phyloP scores from a whole-genome alignment of 2,797 vertebrate genomes.

The Acanthurus lineatus region DNA sequence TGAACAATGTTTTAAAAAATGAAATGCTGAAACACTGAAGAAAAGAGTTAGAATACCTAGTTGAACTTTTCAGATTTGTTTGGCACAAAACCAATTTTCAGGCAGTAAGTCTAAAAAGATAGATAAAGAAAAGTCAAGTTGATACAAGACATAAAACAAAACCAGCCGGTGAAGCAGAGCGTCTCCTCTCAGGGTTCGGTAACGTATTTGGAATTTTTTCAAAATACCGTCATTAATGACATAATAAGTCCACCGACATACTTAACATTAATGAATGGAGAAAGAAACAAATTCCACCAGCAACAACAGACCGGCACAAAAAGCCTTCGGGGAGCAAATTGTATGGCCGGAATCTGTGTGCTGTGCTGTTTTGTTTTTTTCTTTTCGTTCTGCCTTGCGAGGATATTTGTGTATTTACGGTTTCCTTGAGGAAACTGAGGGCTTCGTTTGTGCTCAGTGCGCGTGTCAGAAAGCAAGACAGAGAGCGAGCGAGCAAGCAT shows the following conservation, averaged over 20 bases:
- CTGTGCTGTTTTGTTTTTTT: slow-evolving; percentile 42
- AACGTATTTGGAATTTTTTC: background rate
- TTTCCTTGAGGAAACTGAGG: slow-evolving; percentile 92
- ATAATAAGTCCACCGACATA: slow-evolving; percentile 31
- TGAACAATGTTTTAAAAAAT: no score
- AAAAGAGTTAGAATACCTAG: background rate
- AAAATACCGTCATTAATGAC: background rate
- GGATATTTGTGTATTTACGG: slow-evolving; percentile 82
- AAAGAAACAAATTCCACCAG: slow-evolving; percentile 66
- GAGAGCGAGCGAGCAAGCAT: slow-evolving; percentile 36
- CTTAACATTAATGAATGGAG: slow-evolving; percentile 54
- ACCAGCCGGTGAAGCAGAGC: background rate
- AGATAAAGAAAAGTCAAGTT: background rate
- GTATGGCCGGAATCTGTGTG: slow-evolving; percentile 71
- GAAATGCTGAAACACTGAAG: background rate
- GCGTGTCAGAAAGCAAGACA: slow-evolving; percentile 60
- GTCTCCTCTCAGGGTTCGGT: background rate
- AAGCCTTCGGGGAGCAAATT: slow-evolving; percentile 49
- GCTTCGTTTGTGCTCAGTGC: slow-evolving; percentile 76
- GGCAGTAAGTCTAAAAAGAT: background rate
- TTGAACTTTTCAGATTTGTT: no score
- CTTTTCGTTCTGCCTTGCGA: slow-evolving; percentile 54
- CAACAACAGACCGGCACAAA: slow-evolving; percentile 47
- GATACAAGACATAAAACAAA: background rate
- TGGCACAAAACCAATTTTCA: no score